Base-by-base conservation (phyloP, 2,113 vertebrate species). In the Ailurus styani region DNA sequence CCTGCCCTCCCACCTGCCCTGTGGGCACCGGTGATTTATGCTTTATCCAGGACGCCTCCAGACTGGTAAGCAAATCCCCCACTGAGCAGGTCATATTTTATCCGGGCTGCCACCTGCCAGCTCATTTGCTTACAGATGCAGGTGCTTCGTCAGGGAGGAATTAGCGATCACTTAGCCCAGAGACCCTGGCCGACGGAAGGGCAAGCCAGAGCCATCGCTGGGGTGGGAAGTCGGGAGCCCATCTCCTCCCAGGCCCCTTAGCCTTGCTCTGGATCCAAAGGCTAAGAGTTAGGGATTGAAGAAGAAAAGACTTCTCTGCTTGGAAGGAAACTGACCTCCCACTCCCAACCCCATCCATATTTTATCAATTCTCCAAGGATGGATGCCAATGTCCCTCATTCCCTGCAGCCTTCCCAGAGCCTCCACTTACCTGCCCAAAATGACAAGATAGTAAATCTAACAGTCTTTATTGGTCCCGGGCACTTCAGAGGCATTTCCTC, bases 41-140 rank as follows among this genome's bases (percentile, higher is more conserved):
- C 83, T 78, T 37, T 57, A 10, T 90, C 84, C 2, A 0, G 23
- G 45, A 62, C 70, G 79, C 70, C 83, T 89, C 70, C 9, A 2
- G 64, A 72, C 47, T 75, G 85, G 88, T 96, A 94, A 97, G 97
- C 97, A 98, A 97, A 96, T 96, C 89, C 92, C 97, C 94, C 8
- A 7, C 96, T 68, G 91, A 94, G 95, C 97, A n/a, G 97, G 96
- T 95, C 96, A 85, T 93, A 95, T 95, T 98, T 97, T 95, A 98
- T 98, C 96, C 5, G 0, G 87, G 94, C 82, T 10, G 7, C 95
- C 98, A 98, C 97, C 98, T 98, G 97, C 97, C 95, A 93, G 97
- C 78, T 96, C 87, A 52, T 96, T 96, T 96, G 96, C 96, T 96
- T 92, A 90, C 62, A 72, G 94, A 93, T 75, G 91, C 84, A 96